Evolutionary conservation across 2,888 invertebrate species (phyloP), one percentile per base, ranked within the genome.

Genomic region (Microchrysa polita): DNA sequence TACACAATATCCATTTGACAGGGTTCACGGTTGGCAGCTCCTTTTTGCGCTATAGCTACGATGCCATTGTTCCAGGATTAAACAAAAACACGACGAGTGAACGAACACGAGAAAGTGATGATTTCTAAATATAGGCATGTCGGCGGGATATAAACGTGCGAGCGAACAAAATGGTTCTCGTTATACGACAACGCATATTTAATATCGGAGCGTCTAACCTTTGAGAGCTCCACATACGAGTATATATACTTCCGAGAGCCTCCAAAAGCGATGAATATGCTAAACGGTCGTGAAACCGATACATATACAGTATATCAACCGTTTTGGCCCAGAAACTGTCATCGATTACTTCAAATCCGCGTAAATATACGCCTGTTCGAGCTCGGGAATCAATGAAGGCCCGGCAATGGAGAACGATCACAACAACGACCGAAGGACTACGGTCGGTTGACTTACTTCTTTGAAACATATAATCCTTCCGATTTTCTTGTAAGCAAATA

Each of bases 101-200:
- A 14, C 48, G 18, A 65, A 23, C 48, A 65, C 44, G 65, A 44
- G 10, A 48, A 65, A 44, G 65, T 65, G 65, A 65, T 65, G 65
- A 65, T 65, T 65, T 44, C 65, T 65, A 65, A 65, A 48, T 65
- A 48, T 65, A 48, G 65, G 65, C 2, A 34, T 61, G n/a, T n/a
- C n/a, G 16, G 40, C 27, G 27, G 27, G 27, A 34, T 34, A 18
- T 40, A 61, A n/a, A n/a, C n/a, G n/a, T n/a, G n/a, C n/a, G n/a
- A n/a, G n/a, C n/a, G n/a, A n/a, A n/a, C n/a, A n/a, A n/a, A n/a
- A n/a, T n/a, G n/a, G n/a, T n/a, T n/a, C n/a, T n/a, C n/a, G 9
- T 34, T 34, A 34, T 34, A 34, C 27, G 27, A 34, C 61, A 14
- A 61, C 61, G 61, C 16, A 61, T 61, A 40, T 61, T 16, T 40